Evolutionary conservation across 2,113 vertebrate species (phyloP).

Genomic region (Coturnix japonica): DNA sequence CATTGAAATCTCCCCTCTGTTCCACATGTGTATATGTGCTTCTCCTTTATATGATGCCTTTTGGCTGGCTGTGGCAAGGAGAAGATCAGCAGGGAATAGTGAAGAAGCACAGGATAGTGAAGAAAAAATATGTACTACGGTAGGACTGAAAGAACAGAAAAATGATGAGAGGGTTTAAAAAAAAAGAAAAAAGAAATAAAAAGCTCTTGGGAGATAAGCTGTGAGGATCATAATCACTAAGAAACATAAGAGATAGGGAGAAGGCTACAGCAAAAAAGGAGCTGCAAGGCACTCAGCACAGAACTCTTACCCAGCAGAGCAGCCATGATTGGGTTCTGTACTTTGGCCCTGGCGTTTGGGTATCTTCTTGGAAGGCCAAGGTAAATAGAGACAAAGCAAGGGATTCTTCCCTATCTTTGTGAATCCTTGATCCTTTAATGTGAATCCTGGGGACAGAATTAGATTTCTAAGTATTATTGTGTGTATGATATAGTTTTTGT

Average conservation of each 20-base stretch:
- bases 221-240: background rate
- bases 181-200: background rate
- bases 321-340: background rate
- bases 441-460: background rate
- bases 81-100: background rate
- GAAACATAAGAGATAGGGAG: background rate
- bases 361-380: background rate
- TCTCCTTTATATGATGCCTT: background rate
- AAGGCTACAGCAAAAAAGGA: background rate
- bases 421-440: background rate
- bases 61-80: background rate
- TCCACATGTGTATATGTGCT: background rate
- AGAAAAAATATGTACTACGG: background rate
- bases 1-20: background rate
- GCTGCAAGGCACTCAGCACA: background rate
- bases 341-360: background rate
- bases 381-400: background rate
- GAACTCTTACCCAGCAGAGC: background rate
- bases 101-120: background rate
- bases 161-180: background rate
- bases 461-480: background rate
- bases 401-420: background rate
- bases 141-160: background rate
- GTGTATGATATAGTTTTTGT: background rate
- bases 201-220: background rate